Conservation (phyloP, 2,888 invertebrate species). For the Watsonalla binaria region DNA sequence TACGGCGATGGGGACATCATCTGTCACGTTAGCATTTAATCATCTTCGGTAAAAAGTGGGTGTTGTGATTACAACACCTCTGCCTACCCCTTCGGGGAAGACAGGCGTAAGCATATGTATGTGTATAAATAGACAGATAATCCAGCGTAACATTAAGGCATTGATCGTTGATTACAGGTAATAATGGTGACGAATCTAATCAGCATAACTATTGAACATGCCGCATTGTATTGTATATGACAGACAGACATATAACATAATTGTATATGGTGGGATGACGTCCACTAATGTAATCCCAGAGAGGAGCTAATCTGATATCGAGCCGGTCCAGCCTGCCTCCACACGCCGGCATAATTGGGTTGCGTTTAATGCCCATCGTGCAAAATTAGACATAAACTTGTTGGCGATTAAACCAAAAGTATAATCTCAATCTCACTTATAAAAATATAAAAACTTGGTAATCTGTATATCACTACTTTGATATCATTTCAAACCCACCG, state of each 20-base stretch:
- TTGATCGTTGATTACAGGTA: constrained; percentile 10
- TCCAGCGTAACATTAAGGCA: too few relatives aligned
- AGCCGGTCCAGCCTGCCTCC: constrained; percentile 58
- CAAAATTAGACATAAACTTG: constrained; percentile 65
- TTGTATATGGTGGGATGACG: constrained; percentile 40
- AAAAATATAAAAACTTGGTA: too few relatives aligned
- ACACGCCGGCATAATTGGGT: constrained; percentile 66
- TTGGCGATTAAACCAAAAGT: constrained; percentile 48
- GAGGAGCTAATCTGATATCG: constrained; percentile 72
- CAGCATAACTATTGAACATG: constrained; percentile 59
- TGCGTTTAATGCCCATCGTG: constrained; percentile 69
- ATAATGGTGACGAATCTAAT: constrained; percentile 49
- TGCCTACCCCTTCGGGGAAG: too few relatives aligned
- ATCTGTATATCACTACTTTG: too few relatives aligned
- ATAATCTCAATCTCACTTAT: not conserved
- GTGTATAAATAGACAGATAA: too few relatives aligned
- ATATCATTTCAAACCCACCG: too few relatives aligned
- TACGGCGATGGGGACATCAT: too few relatives aligned
- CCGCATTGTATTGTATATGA: constrained; percentile 33
- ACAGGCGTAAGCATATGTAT: too few relatives aligned
- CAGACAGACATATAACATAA: constrained; percentile 13
- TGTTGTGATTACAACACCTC: too few relatives aligned
- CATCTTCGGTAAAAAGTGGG: too few relatives aligned
- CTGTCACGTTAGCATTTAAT: too few relatives aligned
- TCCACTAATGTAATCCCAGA: constrained; percentile 65